These are phyloP conservation scores for Rhinella marina DNA, from an alignment of 2,797 vertebrate species.

Conservation along the genomic window DNA sequence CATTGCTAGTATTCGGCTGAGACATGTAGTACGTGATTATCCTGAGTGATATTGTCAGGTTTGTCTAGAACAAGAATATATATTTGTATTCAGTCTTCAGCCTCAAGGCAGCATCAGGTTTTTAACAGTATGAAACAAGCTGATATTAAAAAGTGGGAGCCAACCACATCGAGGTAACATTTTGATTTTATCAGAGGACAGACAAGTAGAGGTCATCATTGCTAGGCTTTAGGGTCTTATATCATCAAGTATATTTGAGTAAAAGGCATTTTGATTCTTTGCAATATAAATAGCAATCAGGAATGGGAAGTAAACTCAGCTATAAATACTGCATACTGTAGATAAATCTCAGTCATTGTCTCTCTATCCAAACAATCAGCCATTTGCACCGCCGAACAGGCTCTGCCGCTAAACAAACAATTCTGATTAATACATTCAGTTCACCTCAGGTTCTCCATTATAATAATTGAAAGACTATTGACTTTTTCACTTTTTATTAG, in stretches of 20 bases:
- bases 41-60: neutral
- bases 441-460: neutral
- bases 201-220: neutral
- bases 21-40: neutral
- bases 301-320: neutral
- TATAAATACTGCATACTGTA: neutral
- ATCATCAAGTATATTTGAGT: neutral
- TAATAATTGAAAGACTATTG: constrained; percentile 9
- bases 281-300: neutral
- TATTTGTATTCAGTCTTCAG: neutral
- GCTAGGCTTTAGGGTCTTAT: neutral
- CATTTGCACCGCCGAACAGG: neutral
- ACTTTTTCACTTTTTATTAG: neutral
- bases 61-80: neutral
- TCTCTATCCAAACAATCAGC: constrained; percentile 1
- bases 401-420: constrained; percentile 15
- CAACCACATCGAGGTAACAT: neutral
- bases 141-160: neutral
- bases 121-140: neutral
- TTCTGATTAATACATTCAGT: neutral
- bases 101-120: neutral
- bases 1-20: neutral
- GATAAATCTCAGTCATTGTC: neutral
- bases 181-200: neutral
- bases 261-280: too few relatives aligned